Evolutionary conservation across 2,797 vertebrate genomes (phyloP), one percentile per base, ranked within the genome.

Genomic region (Anas georgica): DNA sequence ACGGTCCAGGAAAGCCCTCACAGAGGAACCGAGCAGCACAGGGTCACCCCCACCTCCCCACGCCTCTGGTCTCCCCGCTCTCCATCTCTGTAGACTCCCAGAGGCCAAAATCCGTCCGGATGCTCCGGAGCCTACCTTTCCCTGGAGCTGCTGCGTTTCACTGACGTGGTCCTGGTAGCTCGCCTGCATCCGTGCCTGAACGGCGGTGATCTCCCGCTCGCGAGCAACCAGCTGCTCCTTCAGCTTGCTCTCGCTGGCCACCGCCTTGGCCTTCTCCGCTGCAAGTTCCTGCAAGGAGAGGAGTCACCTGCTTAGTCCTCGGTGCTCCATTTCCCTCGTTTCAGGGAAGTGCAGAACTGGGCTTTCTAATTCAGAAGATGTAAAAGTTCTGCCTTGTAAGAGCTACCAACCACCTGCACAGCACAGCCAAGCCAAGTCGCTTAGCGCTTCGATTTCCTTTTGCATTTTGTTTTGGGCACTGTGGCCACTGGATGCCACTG

Each of bases 131-230:
- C 95, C 83, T 88, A 99, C 99, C 98, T 99, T 99, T 94, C 98
- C 97, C 96, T 99, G 99, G 79, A 99, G 98, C 92, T 97, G 98
- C 94, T 99, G 99, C 4, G 98, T 98, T 96, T 99, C 98, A 1
- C 97, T 98, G 39, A 99, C 50, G 0, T 99, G 99, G 94, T 99
- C 98, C 95, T 98, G 98, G 96, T 99, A 99, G 96, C 98, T 99
- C 95, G 99, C 98, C 97, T 99, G 98, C 99, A 99, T 99, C 39
- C 99, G 98, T 0, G 98, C 98, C 95, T 99, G 98, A 90, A 99
- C 94, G 0, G 99, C 99, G 0, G 97, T 95, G 18, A 98, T 98
- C 94, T 99, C 99, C 90, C 98, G 98, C 80, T 99, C 98, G 2
- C 97, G 97, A 50, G 98, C 96, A 29, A 98, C 97, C 48, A 99